A percentile compares a stretch with the other conserved stretches of the same genome.
Evolutionary conservation across 2,888 invertebrate genomes (phyloP).

Genomic region (Cantharis rustica): DNA sequence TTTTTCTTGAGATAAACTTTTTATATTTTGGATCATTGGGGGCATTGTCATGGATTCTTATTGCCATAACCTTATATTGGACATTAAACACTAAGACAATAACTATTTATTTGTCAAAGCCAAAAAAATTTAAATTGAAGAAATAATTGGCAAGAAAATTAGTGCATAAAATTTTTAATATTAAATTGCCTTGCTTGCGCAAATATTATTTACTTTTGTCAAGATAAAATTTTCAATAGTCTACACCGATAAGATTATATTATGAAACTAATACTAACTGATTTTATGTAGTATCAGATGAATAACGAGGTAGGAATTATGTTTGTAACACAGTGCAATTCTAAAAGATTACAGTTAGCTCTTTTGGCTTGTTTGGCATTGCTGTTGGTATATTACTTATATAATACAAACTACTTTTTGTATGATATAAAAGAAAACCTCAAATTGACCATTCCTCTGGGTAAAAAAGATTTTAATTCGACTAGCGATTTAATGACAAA

Average conservation of each 20-base stretch:
- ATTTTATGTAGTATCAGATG: background rate
- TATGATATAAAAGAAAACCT: background rate
- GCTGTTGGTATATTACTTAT: background rate
- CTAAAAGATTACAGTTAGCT: background rate
- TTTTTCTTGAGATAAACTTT: too few species aligned
- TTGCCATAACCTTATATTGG: background rate
- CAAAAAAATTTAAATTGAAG: background rate
- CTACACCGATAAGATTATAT: background rate
- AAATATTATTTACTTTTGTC: background rate
- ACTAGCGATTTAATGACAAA: background rate
- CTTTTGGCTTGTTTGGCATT: background rate
- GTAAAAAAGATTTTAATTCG: background rate
- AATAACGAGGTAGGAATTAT: background rate
- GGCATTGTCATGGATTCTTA: too few species aligned
- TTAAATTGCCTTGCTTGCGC: background rate
- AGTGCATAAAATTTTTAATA: background rate
- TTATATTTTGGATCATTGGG: too few species aligned
- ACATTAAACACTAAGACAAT: background rate
- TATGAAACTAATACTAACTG: background rate
- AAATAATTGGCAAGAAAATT: background rate
- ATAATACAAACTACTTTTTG: background rate
- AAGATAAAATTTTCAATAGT: background rate
- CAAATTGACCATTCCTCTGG: background rate
- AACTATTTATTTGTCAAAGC: background rate
- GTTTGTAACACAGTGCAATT: background rate